Evolutionary conservation across 1,140 invertebrate genomes (phyloP), one percentile per base, ranked within the genome.

Genomic region (Drosophila micromelanica): DNA sequence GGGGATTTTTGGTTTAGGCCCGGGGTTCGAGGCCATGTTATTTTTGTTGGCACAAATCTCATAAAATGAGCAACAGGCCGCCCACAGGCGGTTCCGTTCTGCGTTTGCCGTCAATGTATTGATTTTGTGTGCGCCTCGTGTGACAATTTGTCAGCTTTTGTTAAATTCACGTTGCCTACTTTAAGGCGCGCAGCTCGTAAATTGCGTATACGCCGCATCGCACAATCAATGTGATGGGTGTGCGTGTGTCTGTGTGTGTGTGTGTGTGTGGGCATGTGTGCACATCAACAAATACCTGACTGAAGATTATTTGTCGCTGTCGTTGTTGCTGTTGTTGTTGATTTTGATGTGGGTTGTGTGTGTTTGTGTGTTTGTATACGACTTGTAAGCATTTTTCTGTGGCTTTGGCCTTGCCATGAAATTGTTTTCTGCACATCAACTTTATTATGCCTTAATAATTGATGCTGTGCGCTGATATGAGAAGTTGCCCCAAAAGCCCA

Each of bases 131-230:
- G 45, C 46, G 30, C 20, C 55, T 40, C n/a, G 48, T 52, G 37
- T 56, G 71, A 61, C 64, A 69, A 73, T 69, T 73, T 73, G 71
- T 73, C 57, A 55, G 72, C 65, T 63, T 76, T 73, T 68, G 70
- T 76, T 56, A 62, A 76, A 68, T 76, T 73, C 55, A 56, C 54
- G 60, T 63, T 64, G 70, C 54, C 70, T 73, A 62, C 74, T 76
- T 76, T 73, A 55, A 63, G 74, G 71, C 54, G 71, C 63, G 71
- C 63, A 51, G 57, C 46, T 35, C 51, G 45, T 61, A 74, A 74
- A 70, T 70, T 57, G 37, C 51, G 55, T 54, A 48, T 55, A 72
- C 52, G 62, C 46, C 38, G 52, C 27, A 27, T 2, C 40, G 57
- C 48, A 52, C 56, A 61, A 40, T 23, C 52, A 37, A 59, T n/a